Evolutionary conservation across 2,113 vertebrate genomes (phyloP).

Genomic region (cat (Felis catus)): DNA sequence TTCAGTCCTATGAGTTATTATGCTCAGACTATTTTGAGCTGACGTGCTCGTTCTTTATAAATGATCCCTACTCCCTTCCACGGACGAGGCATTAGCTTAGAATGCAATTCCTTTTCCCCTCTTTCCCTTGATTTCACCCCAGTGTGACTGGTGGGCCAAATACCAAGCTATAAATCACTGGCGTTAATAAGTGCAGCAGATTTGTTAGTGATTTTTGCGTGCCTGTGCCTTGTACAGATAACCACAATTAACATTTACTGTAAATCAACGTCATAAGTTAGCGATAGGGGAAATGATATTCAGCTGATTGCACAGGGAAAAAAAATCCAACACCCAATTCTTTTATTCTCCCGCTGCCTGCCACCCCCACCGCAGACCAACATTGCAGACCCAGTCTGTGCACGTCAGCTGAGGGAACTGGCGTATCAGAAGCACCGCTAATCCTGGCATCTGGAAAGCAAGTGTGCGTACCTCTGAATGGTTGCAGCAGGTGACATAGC

Average conservation of each 20-base stretch:
- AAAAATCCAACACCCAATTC: neutral
- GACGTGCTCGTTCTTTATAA: neutral
- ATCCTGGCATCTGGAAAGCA: neutral
- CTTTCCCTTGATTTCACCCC: neutral
- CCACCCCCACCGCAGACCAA: too few species aligned
- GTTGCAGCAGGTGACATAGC: neutral
- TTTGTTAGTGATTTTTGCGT: neutral
- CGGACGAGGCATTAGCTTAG: neutral
- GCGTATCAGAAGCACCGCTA: fast-evolving
- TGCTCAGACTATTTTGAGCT: neutral
- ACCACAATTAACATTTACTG: conserved; percentile 12
- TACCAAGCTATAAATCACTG: neutral
- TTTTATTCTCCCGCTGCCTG: neutral
- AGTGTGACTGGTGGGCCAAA: neutral
- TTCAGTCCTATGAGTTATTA: neutral
- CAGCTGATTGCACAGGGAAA: neutral
- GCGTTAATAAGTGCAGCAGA: neutral
- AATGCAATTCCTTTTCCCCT: neutral
- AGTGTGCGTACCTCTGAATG: neutral
- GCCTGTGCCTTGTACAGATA: neutral
- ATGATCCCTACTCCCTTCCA: neutral
- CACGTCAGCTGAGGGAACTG: neutral
- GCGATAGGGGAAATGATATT: neutral
- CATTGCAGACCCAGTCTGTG: neutral
- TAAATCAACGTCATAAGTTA: neutral